Evolutionary conservation across 1,140 invertebrate species (phyloP), one percentile per base, ranked within the genome.

Genomic region (Drosophila santomea): DNA sequence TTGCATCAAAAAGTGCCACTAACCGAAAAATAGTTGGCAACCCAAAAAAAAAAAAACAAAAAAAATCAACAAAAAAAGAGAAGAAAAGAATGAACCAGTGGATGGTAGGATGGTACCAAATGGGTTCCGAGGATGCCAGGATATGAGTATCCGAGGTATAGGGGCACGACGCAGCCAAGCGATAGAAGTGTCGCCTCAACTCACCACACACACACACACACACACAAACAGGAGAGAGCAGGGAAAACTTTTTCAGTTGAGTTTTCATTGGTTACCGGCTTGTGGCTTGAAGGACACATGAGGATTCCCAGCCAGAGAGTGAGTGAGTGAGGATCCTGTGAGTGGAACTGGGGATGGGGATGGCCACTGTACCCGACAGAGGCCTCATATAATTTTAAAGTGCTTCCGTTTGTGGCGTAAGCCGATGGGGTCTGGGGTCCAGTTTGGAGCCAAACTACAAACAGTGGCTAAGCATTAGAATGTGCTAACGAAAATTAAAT

Each of bases 321-420:
- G 43, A 11, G 43, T 4, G 43, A 12, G 43, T 17, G 43, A 8
- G 43, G 15, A 15, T 15, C 41, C 15, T 15, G 41, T 2, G 15
- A 8, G 41, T 8, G 41, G 41, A 0, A 4, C 14, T n/a, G 38
- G 38, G 38, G 1, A 4, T 25, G 23, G 23, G 3, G 4, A 25
- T 32, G 32, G 32, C 32, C 45, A 36, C 36, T 36, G 39, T 64
- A 23, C 72, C 51, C 54, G 60, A 50, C 63, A 66, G 56, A 73
- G 63, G 80, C 85, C 84, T 89, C 84, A 89, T 89, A 89, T 89
- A 89, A 89, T 89, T 89, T 89, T 90, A 89, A 89, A 89, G 84
- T 89, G 84, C 80, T 89, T 89, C 84, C 84, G 84, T 90, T 89
- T 89, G 84, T 89, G 84, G 84, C 59, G 68, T 66, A 56, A 69